Evolutionary conservation across 2,113 vertebrate genomes (phyloP).

Genomic region (Oryzias melastigma): DNA sequence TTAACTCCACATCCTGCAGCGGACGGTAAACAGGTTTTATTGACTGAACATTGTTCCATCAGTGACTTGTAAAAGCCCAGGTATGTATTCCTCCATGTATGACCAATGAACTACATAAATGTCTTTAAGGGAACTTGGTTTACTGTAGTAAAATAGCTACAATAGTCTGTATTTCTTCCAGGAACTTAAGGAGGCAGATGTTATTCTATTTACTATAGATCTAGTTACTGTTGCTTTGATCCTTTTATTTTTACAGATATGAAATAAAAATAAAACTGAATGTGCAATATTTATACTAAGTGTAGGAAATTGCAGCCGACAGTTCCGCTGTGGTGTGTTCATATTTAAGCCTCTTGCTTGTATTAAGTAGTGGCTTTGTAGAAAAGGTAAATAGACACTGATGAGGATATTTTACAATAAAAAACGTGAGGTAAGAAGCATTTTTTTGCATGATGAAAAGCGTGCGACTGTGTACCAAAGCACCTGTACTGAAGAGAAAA

Average conservation of each 20-base stretch:
- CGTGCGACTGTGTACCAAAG: constrained; percentile 53
- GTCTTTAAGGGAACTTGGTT: constrained; percentile 44
- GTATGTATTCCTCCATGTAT: constrained; percentile 18
- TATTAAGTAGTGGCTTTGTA: constrained; percentile 8
- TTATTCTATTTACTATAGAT: constrained; percentile 28
- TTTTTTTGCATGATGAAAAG: constrained; percentile 47
- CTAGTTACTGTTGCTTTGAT: constrained; percentile 41
- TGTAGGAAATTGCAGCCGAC: constrained; percentile 25
- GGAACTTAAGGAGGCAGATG: constrained; percentile 26
- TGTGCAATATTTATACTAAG: constrained; percentile 73
- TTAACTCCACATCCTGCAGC: constrained; percentile 10
- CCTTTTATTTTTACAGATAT: constrained; percentile 40
- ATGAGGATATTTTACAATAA: constrained; percentile 26
- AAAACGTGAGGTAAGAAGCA: constrained; percentile 24
- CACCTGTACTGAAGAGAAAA: constrained; percentile 25
- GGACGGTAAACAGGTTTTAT: background rate
- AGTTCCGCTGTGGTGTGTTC: constrained; percentile 29
- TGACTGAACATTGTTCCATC: constrained; percentile 1
- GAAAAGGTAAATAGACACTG: constrained; percentile 55
- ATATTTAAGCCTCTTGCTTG: constrained; percentile 27
- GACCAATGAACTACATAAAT: constrained; percentile 33
- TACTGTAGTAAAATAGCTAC: constrained; percentile 10
- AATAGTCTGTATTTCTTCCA: constrained; percentile 16
- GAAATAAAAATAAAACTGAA: constrained; percentile 58
- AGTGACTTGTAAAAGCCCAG: constrained; percentile 8